Percentiles rank a stretch among this genome's conserved stretches.
Evolutionary conservation across 2,113 vertebrate species (phyloP).

Genomic region (Onychorhynchus coronatus): DNA sequence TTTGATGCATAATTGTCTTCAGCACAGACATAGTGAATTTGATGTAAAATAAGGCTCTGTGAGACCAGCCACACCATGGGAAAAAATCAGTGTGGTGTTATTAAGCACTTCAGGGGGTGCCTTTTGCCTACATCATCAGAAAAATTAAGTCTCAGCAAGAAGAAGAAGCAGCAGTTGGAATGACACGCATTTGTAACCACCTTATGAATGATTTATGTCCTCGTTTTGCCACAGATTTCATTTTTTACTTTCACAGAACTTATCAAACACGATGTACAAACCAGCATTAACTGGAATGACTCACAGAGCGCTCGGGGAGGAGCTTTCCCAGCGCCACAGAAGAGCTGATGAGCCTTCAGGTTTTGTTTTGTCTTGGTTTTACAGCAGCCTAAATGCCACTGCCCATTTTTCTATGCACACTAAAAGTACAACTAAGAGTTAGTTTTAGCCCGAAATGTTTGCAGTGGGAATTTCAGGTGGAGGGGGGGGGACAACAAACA

Average conservation of each 20-base stretch:
- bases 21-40: neutral
- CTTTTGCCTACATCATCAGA: neutral
- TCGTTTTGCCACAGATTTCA: neutral
- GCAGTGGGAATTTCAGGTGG: neutral
- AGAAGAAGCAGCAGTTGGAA: neutral
- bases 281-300: neutral
- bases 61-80: neutral
- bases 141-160: neutral
- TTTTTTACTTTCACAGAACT: neutral
- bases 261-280: neutral
- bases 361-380: neutral
- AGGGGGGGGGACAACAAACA: neutral
- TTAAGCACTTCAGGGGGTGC: neutral
- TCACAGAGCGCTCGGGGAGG: neutral
- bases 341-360: neutral
- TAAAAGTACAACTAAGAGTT: neutral
- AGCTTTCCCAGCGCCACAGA: neutral
- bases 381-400: neutral
- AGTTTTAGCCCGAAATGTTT: neutral
- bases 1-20: neutral
- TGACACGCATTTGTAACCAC: neutral
- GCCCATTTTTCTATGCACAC: neutral
- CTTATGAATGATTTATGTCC: neutral
- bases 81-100: neutral
- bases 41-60: neutral